These are phyloP conservation scores for Varanus komodoensis DNA, from an alignment of 2,113 vertebrate genomes.

Conservation along the genomic window DNA sequence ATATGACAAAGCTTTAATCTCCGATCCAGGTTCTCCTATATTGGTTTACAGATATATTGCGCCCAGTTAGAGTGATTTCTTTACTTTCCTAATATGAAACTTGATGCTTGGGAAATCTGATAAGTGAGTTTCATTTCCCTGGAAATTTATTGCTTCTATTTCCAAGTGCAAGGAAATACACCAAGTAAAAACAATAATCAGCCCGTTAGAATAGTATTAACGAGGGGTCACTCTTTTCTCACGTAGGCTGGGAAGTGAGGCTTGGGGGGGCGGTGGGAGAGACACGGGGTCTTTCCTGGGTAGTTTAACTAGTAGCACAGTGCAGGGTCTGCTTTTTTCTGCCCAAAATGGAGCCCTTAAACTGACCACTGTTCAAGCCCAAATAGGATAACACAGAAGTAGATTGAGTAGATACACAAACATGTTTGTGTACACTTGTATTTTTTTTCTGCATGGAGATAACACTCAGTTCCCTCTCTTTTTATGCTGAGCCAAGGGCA, in stretches of 20 bases:
- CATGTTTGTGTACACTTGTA: no score
- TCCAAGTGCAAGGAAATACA: conserved; percentile 78
- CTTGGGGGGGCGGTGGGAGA: not conserved
- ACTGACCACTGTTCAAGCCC: not conserved
- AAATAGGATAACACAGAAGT: not conserved
- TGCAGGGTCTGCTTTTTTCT: not conserved
- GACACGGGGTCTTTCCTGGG: conserved; percentile 43
- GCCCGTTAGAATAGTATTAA: conserved; percentile 72
- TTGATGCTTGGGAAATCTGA: conserved; percentile 83
- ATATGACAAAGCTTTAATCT: conserved; percentile 68
- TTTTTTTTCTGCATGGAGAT: not conserved
- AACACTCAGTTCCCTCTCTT: not conserved
- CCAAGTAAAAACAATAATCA: conserved; percentile 78
- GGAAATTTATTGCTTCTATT: conserved; percentile 84
- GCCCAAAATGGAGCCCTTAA: not conserved
- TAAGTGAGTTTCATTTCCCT: conserved; percentile 85
- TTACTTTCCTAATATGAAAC: conserved; percentile 80
- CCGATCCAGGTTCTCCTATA: conserved; percentile 69
- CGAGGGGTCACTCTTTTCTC: conserved; percentile 72
- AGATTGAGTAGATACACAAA: not conserved
- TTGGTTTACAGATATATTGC: conserved; percentile 76
- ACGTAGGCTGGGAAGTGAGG: conserved; percentile 62
- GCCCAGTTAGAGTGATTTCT: conserved; percentile 72
- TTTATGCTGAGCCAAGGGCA: not conserved
- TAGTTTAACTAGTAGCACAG: conserved; percentile 40